Percentiles rank a stretch among this genome's conserved stretches.
Conservation (phyloP, 2,797 vertebrate genomes). For the Peromyscus melanophrys region DNA sequence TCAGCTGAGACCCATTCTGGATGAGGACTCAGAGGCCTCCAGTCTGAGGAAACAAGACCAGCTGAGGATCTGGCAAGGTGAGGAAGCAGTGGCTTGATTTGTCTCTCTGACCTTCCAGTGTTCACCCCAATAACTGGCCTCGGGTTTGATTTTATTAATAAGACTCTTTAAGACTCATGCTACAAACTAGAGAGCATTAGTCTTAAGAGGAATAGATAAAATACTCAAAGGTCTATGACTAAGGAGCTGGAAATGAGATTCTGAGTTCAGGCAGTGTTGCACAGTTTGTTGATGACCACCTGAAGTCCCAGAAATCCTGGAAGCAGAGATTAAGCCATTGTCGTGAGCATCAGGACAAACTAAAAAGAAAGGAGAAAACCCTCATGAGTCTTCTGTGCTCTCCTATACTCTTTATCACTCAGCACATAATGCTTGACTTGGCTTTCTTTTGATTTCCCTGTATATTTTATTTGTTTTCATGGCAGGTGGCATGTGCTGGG, state of each 20-base stretch:
- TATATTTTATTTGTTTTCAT: constrained; percentile 44
- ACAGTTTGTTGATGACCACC: neutral
- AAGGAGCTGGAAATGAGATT: neutral
- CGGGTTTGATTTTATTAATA: too few relatives aligned
- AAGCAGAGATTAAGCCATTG: constrained; percentile 4
- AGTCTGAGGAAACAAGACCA: too few relatives aligned
- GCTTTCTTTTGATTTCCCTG: neutral
- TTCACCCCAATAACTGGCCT: too few relatives aligned
- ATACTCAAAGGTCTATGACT: neutral
- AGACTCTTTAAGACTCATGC: too few relatives aligned
- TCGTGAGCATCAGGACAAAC: neutral
- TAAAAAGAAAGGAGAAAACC: neutral
- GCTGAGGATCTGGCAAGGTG: too few relatives aligned
- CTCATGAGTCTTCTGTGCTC: neutral
- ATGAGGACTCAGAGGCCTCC: too few relatives aligned
- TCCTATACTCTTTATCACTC: neutral
- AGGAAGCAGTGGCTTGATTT: too few relatives aligned
- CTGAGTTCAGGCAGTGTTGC: neutral
- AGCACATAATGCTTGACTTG: neutral
- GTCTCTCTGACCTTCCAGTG: too few relatives aligned
- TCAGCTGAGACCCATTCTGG: too few relatives aligned
- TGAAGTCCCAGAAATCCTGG: constrained; percentile 15
- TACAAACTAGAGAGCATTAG: neutral
- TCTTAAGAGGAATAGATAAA: neutral
- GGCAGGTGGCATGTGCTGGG: neutral